A percentile compares a stretch with the other conserved stretches of the same genome.
Evolutionary conservation across 2,888 invertebrate genomes (phyloP).

Genomic region (Desoria tigrina): DNA sequence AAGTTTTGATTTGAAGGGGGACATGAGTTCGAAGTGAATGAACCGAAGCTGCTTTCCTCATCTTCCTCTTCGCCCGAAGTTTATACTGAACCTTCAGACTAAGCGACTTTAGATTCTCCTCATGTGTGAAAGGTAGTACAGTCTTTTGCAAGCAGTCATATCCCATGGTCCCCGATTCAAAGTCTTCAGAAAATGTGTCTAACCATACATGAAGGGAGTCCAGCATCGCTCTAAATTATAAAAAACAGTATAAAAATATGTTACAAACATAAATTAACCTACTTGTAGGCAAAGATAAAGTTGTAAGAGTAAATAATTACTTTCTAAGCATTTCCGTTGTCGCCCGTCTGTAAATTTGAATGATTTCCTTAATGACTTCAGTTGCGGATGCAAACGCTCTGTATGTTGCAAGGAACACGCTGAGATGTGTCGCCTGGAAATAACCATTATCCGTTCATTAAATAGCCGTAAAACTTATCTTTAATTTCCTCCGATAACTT

Average conservation of each 20-base stretch:
- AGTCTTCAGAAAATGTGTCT: constrained; percentile 94
- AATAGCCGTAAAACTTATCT: too few species aligned
- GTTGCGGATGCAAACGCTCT: constrained; percentile 85
- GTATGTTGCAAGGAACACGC: constrained; percentile 94
- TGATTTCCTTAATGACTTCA: constrained; percentile 70
- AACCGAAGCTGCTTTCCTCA: constrained; percentile 52
- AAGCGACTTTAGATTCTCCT: constrained; percentile 50
- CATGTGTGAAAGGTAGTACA: constrained; percentile 52
- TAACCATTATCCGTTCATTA: neutral
- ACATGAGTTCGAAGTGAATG: constrained; percentile 52
- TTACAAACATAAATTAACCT: neutral
- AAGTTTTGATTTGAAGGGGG: constrained; percentile 50
- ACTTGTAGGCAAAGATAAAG: neutral
- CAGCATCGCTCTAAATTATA: constrained; percentile 70
- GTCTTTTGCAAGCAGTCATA: constrained; percentile 50
- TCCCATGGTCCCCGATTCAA: constrained; percentile 51
- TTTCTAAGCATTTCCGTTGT: constrained; percentile 73
- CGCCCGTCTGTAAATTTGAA: constrained; percentile 48
- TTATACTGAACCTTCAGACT: constrained; percentile 53
- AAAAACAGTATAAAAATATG: neutral
- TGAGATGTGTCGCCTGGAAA: constrained; percentile 94
- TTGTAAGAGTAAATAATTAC: constrained; percentile 58
- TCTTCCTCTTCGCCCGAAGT: constrained; percentile 46
- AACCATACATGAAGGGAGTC: constrained; percentile 94
- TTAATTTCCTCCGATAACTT: too few species aligned